These are phyloP conservation scores for Sylvilagus floridanus DNA, from an alignment of 2,797 vertebrate genomes.

Conservation along the genomic window DNA sequence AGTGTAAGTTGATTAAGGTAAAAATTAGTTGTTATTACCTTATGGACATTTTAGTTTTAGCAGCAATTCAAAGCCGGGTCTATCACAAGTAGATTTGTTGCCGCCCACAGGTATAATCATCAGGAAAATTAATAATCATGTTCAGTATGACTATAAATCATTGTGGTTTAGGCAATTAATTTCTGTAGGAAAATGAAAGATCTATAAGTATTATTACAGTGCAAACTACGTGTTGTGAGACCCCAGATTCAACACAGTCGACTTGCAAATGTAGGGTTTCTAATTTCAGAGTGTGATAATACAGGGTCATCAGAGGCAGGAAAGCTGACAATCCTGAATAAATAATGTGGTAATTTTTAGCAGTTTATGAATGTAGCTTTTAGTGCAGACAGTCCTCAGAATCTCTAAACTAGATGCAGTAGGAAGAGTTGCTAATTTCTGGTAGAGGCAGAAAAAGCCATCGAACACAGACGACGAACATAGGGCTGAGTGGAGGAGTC, in stretches of 20 bases:
- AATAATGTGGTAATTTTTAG: slow-evolving; percentile 79
- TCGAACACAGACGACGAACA: slow-evolving; percentile 21
- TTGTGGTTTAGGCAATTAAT: slow-evolving; percentile 98
- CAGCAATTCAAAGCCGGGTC: slow-evolving; percentile 91
- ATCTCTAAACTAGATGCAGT: slow-evolving; percentile 56
- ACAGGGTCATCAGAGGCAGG: slow-evolving; percentile 83
- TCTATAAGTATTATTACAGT: slow-evolving; percentile 94
- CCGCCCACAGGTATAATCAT: slow-evolving; percentile 97
- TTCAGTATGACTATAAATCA: slow-evolving; percentile 96
- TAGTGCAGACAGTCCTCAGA: slow-evolving; percentile 58
- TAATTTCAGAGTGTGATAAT: slow-evolving; percentile 84
- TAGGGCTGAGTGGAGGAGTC: slow-evolving; percentile 10
- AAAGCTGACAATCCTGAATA: slow-evolving; percentile 78
- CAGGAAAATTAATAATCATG: slow-evolving; percentile 98
- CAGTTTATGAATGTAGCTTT: slow-evolving; percentile 76
- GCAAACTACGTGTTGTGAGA: slow-evolving; percentile 92
- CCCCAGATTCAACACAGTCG: slow-evolving; percentile 87
- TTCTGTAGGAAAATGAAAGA: slow-evolving; percentile 93
- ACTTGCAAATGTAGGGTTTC: slow-evolving; percentile 86
- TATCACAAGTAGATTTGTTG: slow-evolving; percentile 92
- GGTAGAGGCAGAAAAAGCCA: slow-evolving; percentile 44
- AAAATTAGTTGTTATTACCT: slow-evolving; percentile 95
- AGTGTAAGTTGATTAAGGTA: slow-evolving; percentile 96
- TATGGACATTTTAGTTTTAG: slow-evolving; percentile 93
- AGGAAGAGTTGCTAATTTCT: slow-evolving; percentile 56